These are phyloP conservation scores for Dryococelus australis DNA, from an alignment of 2,888 invertebrate species.

Conservation along the genomic window DNA sequence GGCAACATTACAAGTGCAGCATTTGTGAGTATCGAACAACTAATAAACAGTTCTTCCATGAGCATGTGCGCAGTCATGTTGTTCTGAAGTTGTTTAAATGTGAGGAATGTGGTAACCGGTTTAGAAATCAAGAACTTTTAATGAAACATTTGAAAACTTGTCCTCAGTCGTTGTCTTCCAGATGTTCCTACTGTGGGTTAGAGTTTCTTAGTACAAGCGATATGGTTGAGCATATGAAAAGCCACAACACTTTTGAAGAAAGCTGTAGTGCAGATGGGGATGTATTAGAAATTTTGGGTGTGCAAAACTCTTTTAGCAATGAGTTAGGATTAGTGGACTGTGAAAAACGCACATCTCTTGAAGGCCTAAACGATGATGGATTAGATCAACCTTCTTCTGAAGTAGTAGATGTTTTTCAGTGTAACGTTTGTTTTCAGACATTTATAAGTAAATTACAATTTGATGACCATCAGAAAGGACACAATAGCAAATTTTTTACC, in stretches of 20 bases:
- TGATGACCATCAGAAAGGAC: slow-evolving; percentile 60
- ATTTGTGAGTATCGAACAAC: slow-evolving; percentile 39
- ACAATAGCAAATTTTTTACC: slow-evolving; percentile 46
- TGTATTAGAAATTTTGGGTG: neutral
- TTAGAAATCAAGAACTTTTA: slow-evolving; percentile 33
- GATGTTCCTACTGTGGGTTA: slow-evolving; percentile 26
- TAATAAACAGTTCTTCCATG: slow-evolving; percentile 35
- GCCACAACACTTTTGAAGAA: slow-evolving; percentile 25
- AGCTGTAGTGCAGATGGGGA: neutral
- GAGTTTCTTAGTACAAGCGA: slow-evolving; percentile 11
- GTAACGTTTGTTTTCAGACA: slow-evolving; percentile 59
- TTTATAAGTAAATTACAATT: slow-evolving; percentile 60
- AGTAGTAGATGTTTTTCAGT: slow-evolving; percentile 45
- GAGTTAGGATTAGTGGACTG: slow-evolving; percentile 16
- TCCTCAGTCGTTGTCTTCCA: slow-evolving; percentile 9
- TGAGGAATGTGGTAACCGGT: slow-evolving; percentile 37
- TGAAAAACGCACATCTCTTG: neutral
- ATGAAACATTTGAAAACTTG: slow-evolving; percentile 29
- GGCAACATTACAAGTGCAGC: slow-evolving; percentile 39
- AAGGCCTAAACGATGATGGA: neutral
- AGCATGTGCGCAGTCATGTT: slow-evolving; percentile 42
- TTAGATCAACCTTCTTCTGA: neutral
- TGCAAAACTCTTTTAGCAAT: slow-evolving; percentile 23
- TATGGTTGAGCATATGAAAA: slow-evolving; percentile 34
- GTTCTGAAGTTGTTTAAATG: slow-evolving; percentile 41